Conservation (phyloP, 2,797 vertebrate species). For the Cossypha dichroa region DNA sequence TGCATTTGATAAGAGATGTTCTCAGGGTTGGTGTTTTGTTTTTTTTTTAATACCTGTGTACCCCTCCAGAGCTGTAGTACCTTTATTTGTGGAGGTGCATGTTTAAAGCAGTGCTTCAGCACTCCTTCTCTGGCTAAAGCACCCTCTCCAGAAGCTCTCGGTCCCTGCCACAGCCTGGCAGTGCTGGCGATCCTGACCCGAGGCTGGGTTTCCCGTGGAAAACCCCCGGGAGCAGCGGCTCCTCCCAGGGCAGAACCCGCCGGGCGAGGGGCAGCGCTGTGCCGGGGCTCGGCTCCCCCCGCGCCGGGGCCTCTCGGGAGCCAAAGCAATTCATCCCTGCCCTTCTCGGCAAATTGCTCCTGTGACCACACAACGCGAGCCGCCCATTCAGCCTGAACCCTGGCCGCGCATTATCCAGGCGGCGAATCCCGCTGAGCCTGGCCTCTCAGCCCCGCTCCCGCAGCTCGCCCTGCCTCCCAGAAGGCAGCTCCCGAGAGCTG, state of each 20-base stretch:
- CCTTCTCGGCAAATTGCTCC: not conserved
- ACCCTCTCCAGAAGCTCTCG: not conserved
- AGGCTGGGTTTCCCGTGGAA: not conserved
- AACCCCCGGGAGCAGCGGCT: not conserved
- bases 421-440: not conserved
- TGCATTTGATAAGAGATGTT: not conserved
- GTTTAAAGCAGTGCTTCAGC: not conserved
- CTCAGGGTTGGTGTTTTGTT: not conserved
- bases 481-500: not conserved
- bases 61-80: not conserved
- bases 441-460: not conserved
- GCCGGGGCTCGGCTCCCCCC: not conserved
- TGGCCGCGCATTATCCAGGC: not conserved
- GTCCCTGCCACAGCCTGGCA: not conserved
- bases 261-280: rapidly evolving
- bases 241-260: rapidly evolving
- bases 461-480: not conserved
- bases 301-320: not conserved
- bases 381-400: not conserved
- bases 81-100: not conserved
- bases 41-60: not conserved
- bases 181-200: rapidly evolving
- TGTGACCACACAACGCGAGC: not conserved
- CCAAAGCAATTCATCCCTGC: not conserved
- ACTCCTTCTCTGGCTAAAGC: not conserved